Base-by-base conservation (phyloP, 2,888 invertebrate genomes). In the Synanthedon myopaeformis region DNA sequence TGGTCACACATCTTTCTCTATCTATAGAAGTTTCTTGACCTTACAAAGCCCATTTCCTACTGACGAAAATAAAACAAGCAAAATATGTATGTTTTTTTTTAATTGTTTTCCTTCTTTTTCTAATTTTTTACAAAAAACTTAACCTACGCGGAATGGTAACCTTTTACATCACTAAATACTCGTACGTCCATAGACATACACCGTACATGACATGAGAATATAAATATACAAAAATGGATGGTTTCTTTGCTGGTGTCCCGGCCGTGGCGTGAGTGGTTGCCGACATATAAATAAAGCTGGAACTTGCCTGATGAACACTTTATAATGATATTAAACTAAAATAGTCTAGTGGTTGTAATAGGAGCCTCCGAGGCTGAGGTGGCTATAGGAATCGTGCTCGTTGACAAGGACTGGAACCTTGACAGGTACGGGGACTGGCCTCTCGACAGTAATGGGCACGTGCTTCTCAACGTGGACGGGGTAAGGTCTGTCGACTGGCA, bases 401-500 rank as follows among this genome's bases (percentile, higher is more conserved):
- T 68, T 75, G 54, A 82, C 65, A 59, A 67, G 56, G 11, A 87
- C 84, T 54, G 87, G 84, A 10, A 90, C 89, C 59, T 90, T 89
- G 3, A 90, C 86, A 63, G 90, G 89, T 10, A 89, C 89, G 52
- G 90, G 88, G 69, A 83, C 82, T 45, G 89, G 90, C 75, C 72
- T 91, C 73, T 90, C 91, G 4, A 90, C 84, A 11, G 74, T 60
- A 14, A 88, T 74, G 49, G 89, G 85, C 58, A 81, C 65, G 52
- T 77, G 89, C 67, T 69, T 88, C 61, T 89, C 89, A 2, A 89
- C 71, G 54, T 76, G 83, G n/a, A 90, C 90, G 60, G 90, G 90
- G 81, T 89, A 89, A 14, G 92, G 92, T 76, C 91, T 89, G 71
- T 91, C 91, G 50, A 90, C 89, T 58, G 89, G 91, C 41, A 92